Evolutionary conservation across 2,888 invertebrate genomes (phyloP).

Genomic region (Tuta absoluta): DNA sequence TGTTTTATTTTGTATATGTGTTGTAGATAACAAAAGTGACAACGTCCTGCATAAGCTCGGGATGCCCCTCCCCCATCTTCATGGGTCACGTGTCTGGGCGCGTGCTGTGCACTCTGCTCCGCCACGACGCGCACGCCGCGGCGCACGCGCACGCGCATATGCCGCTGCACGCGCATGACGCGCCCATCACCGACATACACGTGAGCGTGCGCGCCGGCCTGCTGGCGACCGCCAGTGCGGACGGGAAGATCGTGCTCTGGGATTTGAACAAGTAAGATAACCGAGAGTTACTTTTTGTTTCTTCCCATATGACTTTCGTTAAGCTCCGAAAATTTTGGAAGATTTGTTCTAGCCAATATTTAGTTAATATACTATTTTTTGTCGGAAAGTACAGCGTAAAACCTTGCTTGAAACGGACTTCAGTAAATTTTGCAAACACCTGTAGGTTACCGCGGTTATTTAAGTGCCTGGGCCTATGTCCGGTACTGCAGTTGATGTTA

Average conservation of each 20-base stretch:
- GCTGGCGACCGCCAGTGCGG: constrained; percentile 86
- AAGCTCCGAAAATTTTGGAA: too few species aligned
- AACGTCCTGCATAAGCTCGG: constrained; percentile 42
- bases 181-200: constrained; percentile 83
- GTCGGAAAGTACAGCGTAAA: too few species aligned
- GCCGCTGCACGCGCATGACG: constrained; percentile 83
- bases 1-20: too few species aligned
- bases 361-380: too few species aligned
- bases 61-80: constrained; percentile 76
- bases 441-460: too few species aligned
- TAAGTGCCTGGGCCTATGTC: too few species aligned
- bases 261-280: constrained; percentile 87
- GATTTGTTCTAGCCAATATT: too few species aligned
- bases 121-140: constrained; percentile 59
- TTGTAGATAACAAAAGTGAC: constrained; percentile 55
- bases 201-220: constrained; percentile 89
- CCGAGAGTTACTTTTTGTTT: too few species aligned
- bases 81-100: constrained; percentile 86
- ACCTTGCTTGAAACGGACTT: too few species aligned
- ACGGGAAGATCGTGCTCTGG: constrained; percentile 90
- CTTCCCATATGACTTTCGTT: too few species aligned
- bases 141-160: constrained; percentile 64
- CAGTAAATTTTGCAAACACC: too few species aligned
- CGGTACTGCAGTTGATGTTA: too few species aligned
- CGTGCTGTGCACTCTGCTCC: constrained; percentile 68